phyloP scores from a whole-genome alignment of 2,888 invertebrate genomes.

The Acrobeloides nanus region DNA sequence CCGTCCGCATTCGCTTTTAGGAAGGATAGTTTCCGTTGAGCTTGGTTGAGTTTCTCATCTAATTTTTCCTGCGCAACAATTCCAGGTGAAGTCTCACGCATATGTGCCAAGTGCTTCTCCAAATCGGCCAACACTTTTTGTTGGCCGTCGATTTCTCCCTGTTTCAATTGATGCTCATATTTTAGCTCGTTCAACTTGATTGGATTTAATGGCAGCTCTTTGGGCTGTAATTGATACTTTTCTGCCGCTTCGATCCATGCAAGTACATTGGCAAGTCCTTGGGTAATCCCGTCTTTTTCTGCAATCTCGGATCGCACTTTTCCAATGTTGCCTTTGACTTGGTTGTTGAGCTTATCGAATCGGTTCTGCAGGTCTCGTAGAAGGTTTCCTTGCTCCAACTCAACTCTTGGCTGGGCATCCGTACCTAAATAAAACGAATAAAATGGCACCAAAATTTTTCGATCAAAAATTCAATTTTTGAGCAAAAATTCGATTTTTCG shows the following conservation, averaged over 20 bases:
- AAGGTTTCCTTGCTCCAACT: conserved; percentile 3
- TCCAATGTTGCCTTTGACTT: conserved; percentile 10
- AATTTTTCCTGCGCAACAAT: conserved; percentile 6
- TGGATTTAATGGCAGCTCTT: conserved; percentile 8
- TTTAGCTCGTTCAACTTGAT: conserved; percentile 16
- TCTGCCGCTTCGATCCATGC: conserved; percentile 15
- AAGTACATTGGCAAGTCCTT: conserved; percentile 7
- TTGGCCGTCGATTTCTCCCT: conserved; percentile 13
- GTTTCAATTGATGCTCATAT: conserved; percentile 17
- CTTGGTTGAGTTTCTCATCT: not conserved
- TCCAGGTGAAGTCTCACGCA: conserved; percentile 18
- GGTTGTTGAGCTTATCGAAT: conserved; percentile 9
- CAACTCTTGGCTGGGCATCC: conserved; percentile 5
- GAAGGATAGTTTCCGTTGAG: conserved; percentile 5
- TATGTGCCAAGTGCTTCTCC: conserved; percentile 27
- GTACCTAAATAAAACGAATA: no score
- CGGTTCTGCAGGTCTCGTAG: conserved; percentile 4
- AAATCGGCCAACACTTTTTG: conserved; percentile 27
- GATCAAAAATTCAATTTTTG: no score
- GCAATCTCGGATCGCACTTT: conserved; percentile 14
- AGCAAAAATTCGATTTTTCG: no score
- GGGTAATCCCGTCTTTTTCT: conserved; percentile 12
- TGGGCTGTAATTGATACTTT: not conserved
- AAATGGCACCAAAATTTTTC: no score
- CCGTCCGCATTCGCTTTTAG: conserved; percentile 12